Evolutionary conservation across 2,888 invertebrate species (phyloP).

Genomic region (Dryadula phaetusa): DNA sequence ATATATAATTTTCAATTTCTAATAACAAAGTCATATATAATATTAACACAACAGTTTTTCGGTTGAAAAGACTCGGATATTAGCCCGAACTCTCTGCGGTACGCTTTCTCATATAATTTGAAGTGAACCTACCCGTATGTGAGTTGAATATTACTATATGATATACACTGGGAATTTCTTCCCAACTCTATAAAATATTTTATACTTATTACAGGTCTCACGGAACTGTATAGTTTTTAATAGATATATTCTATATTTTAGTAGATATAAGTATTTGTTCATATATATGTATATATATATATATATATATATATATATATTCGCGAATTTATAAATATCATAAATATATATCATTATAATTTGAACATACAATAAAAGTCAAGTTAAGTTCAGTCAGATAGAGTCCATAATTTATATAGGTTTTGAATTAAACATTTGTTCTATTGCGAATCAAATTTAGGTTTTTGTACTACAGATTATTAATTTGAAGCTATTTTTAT

Average conservation of each 20-base stretch:
- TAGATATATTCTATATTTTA: background rate
- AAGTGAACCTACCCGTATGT: constrained; percentile 18
- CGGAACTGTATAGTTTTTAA: background rate
- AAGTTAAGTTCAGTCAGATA: no score
- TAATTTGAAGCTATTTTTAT: no score
- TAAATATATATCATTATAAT: no score
- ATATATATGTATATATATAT: no score
- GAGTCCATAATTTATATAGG: no score
- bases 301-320: no score
- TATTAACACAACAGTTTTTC: constrained; percentile 24
- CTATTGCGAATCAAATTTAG: no score
- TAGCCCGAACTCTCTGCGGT: constrained; percentile 20
- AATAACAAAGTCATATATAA: constrained; percentile 11
- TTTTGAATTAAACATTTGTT: no score
- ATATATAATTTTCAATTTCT: background rate
- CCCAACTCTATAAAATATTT: constrained; percentile 19
- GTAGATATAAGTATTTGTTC: no score
- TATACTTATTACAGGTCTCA: constrained; percentile 3
- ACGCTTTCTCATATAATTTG: constrained; percentile 23
- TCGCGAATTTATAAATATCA: no score
- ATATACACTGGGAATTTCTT: constrained; percentile 12
- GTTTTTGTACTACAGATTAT: no score
- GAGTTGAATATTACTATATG: constrained; percentile 22
- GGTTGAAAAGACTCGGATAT: constrained; percentile 22
- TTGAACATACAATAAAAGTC: no score